Evolutionary conservation across 2,797 vertebrate species (phyloP).

Genomic region (Argentina silus): DNA sequence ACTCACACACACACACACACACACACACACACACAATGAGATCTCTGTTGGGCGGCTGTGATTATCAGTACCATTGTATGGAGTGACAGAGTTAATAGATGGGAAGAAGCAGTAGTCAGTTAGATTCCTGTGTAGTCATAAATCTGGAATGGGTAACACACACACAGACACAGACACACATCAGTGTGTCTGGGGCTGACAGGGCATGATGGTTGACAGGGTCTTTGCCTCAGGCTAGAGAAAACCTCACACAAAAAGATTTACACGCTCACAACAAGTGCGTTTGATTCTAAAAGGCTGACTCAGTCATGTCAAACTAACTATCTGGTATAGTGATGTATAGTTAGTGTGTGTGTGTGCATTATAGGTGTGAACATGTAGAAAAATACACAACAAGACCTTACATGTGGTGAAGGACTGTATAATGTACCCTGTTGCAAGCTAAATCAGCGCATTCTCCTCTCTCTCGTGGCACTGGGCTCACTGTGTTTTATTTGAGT

Average conservation of each 20-base stretch:
- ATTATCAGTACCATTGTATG: background rate
- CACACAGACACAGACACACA: constrained; percentile 22
- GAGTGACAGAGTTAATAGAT: constrained; percentile 35
- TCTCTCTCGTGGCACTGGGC: too few species aligned
- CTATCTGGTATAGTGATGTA: too few species aligned
- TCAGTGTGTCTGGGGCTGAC: constrained; percentile 27
- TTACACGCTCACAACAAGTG: background rate
- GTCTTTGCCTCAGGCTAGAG: constrained; percentile 21
- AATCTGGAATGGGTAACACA: constrained; percentile 37
- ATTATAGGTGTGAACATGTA: too few species aligned
- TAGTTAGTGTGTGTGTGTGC: too few species aligned
- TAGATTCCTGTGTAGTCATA: constrained; percentile 66
- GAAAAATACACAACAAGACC: too few species aligned
- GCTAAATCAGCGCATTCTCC: background rate
- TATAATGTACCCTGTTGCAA: background rate
- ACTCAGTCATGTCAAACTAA: background rate
- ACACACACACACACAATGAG: background rate
- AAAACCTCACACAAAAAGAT: constrained; percentile 18
- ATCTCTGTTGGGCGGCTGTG: too few species aligned
- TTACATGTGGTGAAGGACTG: background rate
- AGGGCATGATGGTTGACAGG: constrained; percentile 34
- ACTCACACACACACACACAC: constrained; percentile 3
- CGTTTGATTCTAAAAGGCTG: background rate
- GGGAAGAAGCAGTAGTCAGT: constrained; percentile 53
- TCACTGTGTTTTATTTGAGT: too few species aligned